These are phyloP conservation scores for Perca fluviatilis DNA, from an alignment of 2,113 vertebrate species.

Conservation along the genomic window DNA sequence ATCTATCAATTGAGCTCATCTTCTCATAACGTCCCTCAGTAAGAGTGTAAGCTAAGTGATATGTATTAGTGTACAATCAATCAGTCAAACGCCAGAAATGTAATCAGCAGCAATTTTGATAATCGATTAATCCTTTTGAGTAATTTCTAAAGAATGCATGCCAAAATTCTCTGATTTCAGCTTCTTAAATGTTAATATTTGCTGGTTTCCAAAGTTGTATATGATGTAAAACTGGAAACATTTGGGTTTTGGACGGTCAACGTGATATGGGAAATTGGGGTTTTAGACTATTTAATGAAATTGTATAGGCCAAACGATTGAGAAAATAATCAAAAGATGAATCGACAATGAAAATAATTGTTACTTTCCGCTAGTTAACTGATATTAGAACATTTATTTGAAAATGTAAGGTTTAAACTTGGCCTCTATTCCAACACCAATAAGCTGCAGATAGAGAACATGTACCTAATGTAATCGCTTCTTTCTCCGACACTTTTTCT, in stretches of 20 bases:
- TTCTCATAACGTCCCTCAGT: background rate
- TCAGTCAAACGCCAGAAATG: background rate
- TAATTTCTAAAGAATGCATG: background rate
- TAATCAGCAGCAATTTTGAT: background rate
- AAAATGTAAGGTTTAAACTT: background rate
- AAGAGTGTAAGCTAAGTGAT: too few relatives aligned
- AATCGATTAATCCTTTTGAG: background rate
- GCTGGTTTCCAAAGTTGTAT: background rate
- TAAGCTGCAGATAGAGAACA: background rate
- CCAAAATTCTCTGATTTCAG: background rate
- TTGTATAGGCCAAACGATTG: background rate
- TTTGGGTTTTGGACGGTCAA: background rate
- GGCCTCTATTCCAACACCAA: too few relatives aligned
- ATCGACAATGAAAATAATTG: background rate
- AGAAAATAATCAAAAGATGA: too few relatives aligned
- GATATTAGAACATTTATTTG: background rate
- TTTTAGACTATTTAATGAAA: background rate
- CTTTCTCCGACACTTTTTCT: background rate
- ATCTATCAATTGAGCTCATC: background rate
- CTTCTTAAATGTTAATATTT: background rate
- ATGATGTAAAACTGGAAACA: background rate
- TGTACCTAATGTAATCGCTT: background rate
- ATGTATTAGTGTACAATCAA: background rate
- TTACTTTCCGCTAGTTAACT: too few relatives aligned
- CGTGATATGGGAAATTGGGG: background rate